These are phyloP conservation scores for Panagrolaimus sp. DNA, from an alignment of 1,140 invertebrate genomes.

Conservation along the genomic window DNA sequence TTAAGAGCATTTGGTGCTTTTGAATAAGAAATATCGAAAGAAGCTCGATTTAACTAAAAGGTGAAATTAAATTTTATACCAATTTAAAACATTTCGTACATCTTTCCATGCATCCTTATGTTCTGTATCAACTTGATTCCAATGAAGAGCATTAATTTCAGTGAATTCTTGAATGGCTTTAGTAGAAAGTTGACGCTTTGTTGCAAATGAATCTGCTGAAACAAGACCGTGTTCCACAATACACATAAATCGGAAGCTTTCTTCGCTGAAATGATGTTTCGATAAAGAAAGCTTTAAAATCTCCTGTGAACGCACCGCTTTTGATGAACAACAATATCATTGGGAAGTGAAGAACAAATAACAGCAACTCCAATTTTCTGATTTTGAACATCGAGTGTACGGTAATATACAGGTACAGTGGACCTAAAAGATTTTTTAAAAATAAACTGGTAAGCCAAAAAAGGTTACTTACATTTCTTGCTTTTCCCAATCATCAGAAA, in stretches of 20 bases:
- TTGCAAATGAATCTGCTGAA: neutral
- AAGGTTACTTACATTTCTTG: neutral
- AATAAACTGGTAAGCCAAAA: no score
- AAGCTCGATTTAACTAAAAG: slow-evolving; percentile 43
- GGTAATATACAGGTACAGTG: neutral
- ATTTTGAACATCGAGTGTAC: neutral
- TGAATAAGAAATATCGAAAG: slow-evolving; percentile 46
- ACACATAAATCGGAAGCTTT: slow-evolving; percentile 50
- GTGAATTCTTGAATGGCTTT: slow-evolving; percentile 22
- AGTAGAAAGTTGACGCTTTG: slow-evolving; percentile 20
- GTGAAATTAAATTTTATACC: slow-evolving; percentile 6
- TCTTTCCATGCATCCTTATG: slow-evolving; percentile 46
- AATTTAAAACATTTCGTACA: slow-evolving; percentile 26
- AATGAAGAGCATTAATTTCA: slow-evolving; percentile 27
- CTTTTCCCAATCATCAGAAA: neutral
- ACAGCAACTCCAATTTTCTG: slow-evolving; percentile 25
- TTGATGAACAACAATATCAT: slow-evolving; percentile 22
- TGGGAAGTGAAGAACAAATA: slow-evolving; percentile 30
- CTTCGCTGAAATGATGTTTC: slow-evolving; percentile 38
- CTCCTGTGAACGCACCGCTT: slow-evolving; percentile 22
- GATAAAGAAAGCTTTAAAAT: slow-evolving; percentile 14
- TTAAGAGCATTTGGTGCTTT: slow-evolving; percentile 53
- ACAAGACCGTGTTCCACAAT: slow-evolving; percentile 27
- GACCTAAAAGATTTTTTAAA: neutral
- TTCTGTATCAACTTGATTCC: slow-evolving; percentile 38